These are phyloP conservation scores for Tautogolabrus adspersus DNA, from an alignment of 2,113 vertebrate species.

Conservation along the genomic window DNA sequence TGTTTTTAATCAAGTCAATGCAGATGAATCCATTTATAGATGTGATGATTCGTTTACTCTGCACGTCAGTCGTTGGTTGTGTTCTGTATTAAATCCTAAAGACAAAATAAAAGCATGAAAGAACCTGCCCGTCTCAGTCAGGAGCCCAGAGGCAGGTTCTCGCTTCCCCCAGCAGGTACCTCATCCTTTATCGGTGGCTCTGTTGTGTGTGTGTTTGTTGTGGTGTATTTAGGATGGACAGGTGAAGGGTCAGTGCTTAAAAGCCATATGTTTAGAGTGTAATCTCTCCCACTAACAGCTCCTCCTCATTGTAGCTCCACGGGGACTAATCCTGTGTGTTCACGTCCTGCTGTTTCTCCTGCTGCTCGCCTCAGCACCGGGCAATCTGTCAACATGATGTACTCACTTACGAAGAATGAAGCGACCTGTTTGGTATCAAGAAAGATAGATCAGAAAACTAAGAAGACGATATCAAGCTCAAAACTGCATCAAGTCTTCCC, in stretches of 20 bases:
- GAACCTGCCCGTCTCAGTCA: no score
- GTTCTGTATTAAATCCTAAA: no score
- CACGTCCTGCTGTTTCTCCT: conserved; percentile 9
- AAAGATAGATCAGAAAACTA: no score
- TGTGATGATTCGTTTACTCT: no score
- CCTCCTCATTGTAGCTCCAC: not conserved
- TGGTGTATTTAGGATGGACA: not conserved
- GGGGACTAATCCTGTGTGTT: conserved; percentile 7
- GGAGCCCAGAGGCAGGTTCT: not conserved
- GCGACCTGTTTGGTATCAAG: no score
- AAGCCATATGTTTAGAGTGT: conserved; percentile 29
- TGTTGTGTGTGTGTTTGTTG: not conserved
- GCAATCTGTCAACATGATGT: not conserved
- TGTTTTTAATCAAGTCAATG: no score
- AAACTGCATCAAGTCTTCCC: no score
- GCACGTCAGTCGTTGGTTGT: no score
- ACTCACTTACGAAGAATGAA: not conserved
- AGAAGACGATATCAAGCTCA: no score
- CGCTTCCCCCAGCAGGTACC: not conserved
- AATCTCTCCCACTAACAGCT: conserved; percentile 26
- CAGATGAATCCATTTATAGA: no score
- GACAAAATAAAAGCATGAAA: no score
- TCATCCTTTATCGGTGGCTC: not conserved
- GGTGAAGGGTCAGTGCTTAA: conserved; percentile 31
- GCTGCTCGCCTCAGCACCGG: not conserved